These are phyloP conservation scores for Thinocorus orbignyianus DNA, from an alignment of 2,113 vertebrate species.

Conservation along the genomic window DNA sequence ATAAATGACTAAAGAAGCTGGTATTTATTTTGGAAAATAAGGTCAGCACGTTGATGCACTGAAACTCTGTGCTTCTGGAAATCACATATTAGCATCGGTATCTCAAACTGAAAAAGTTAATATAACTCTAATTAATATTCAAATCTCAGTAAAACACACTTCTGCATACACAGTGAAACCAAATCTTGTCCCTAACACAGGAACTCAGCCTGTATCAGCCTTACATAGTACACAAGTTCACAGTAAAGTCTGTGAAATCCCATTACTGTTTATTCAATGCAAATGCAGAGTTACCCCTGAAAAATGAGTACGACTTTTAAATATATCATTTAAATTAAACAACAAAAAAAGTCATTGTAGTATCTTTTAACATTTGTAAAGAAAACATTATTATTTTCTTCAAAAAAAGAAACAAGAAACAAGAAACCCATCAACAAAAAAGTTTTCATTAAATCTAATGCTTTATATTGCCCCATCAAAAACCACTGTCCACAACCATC, in stretches of 20 bases:
- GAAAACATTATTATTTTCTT: not conserved
- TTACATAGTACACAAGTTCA: not conserved
- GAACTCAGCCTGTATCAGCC: not conserved
- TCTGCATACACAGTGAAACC: not conserved
- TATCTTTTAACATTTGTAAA: not conserved
- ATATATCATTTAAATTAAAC: not conserved
- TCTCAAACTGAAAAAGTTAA: not conserved
- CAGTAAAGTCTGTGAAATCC: not conserved
- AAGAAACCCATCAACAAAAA: not conserved
- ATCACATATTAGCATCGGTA: not conserved
- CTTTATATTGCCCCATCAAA: no score
- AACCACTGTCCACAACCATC: not conserved
- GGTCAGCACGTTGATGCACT: not conserved
- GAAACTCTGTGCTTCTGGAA: not conserved
- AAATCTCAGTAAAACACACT: not conserved
- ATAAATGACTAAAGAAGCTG: not conserved
- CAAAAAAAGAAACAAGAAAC: not conserved
- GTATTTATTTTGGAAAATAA: not conserved
- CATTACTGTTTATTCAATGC: not conserved
- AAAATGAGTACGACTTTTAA: not conserved
- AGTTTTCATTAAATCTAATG: no score
- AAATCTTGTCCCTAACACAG: not conserved
- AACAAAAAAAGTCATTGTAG: not conserved
- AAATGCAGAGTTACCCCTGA: not conserved
- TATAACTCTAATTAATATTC: not conserved